phyloP scores from a whole-genome alignment of 1,140 invertebrate genomes.

The Caenorhabditis latens region DNA sequence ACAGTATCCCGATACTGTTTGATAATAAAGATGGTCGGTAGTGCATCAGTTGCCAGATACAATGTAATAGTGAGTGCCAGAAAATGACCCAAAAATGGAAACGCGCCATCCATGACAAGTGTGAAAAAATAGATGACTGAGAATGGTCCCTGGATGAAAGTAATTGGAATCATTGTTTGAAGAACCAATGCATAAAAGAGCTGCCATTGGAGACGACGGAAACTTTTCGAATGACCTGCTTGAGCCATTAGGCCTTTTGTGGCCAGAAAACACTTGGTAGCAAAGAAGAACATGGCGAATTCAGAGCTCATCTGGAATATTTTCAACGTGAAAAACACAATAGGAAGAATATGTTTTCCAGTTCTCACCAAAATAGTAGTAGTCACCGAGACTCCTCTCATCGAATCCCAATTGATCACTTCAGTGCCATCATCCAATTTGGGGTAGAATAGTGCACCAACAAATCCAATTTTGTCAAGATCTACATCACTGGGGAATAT shows the following conservation, averaged over 20 bases:
- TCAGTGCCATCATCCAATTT: not conserved
- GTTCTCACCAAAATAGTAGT: not conserved
- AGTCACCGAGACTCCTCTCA: conserved; percentile 9
- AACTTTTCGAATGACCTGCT: conserved; percentile 5
- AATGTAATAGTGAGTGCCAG: not conserved
- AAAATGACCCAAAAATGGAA: not conserved
- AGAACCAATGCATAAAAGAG: not conserved
- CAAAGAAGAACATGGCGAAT: conserved; percentile 10
- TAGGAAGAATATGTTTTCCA: not conserved
- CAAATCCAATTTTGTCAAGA: not conserved
- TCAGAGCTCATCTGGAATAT: conserved; percentile 17
- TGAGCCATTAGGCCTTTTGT: not conserved
- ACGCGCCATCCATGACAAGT: not conserved
- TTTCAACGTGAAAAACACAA: not conserved
- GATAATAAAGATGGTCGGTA: conserved; percentile 7
- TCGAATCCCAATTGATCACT: conserved; percentile 6
- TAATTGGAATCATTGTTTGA: conserved; percentile 2
- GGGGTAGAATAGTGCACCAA: not conserved
- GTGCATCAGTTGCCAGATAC: not conserved
- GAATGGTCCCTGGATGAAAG: conserved; percentile 8
- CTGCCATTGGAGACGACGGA: conserved; percentile 30
- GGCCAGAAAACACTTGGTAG: not conserved
- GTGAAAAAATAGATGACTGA: not conserved
- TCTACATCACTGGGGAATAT: not conserved
- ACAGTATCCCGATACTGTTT: conserved; percentile 4